A percentile compares a stretch with the other conserved stretches of the same genome.
These are phyloP conservation scores for Anoura caudifer DNA, from an alignment of 2,113 vertebrate species.

Conservation along the genomic window DNA sequence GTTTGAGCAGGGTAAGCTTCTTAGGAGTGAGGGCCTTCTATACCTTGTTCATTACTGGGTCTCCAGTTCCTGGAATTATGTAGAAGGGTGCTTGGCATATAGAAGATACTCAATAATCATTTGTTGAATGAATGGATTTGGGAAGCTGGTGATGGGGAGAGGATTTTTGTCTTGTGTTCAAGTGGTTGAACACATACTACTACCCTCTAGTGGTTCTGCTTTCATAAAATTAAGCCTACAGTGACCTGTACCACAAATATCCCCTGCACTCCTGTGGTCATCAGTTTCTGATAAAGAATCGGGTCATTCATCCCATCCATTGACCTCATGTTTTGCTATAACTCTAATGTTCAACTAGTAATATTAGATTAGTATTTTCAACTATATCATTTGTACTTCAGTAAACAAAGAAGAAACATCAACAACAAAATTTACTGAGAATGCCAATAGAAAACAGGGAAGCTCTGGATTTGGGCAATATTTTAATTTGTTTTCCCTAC, in stretches of 20 bases:
- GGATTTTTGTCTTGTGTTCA: not conserved
- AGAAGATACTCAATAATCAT: not conserved
- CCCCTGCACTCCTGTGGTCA: not conserved
- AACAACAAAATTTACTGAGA: not conserved
- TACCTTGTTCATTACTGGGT: not conserved
- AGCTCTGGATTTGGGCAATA: not conserved
- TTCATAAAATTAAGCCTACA: not conserved
- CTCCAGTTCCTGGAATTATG: not conserved
- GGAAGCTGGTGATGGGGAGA: not conserved
- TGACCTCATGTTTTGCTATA: not conserved
- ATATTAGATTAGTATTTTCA: not conserved
- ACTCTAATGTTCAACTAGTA: not conserved
- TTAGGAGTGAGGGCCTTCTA: not conserved
- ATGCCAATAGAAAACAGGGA: not conserved
- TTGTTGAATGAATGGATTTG: not conserved
- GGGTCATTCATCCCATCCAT: not conserved
- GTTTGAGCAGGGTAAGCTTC: not conserved
- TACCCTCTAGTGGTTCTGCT: not conserved
- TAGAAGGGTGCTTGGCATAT: not conserved
- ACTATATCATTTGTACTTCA: not conserved
- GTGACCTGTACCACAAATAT: not conserved
- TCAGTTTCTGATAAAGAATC: not conserved
- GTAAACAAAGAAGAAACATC: not conserved
- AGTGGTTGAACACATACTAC: not conserved
- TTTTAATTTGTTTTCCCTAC: not conserved